Evolutionary conservation across 2,888 invertebrate species (phyloP).

Genomic region (Drosophila neonasuta): DNA sequence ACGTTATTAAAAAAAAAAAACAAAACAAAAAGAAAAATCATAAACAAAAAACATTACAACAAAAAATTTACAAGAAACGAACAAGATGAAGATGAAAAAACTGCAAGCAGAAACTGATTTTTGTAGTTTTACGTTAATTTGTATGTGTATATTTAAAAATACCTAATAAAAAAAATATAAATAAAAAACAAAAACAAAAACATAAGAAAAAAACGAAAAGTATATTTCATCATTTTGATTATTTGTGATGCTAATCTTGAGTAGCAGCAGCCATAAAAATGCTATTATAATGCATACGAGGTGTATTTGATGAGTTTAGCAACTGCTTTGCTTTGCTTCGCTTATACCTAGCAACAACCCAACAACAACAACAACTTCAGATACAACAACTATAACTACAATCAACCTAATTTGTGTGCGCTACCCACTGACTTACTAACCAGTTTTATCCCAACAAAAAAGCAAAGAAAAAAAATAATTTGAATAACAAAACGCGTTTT

Average conservation of each 20-base stretch:
- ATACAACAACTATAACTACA: conserved; percentile 22
- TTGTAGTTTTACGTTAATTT: conserved; percentile 79
- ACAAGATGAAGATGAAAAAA: conserved; percentile 35
- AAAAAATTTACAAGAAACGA: conserved; percentile 41
- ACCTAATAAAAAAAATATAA: conserved; percentile 64
- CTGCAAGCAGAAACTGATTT: conserved; percentile 63
- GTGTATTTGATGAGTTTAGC: conserved; percentile 46
- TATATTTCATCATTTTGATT: conserved; percentile 46
- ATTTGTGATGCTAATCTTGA: conserved; percentile 49
- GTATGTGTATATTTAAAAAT: conserved; percentile 79
- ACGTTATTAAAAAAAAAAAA: too few relatives aligned
- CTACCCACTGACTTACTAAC: conserved; percentile 79
- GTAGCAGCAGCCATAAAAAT: conserved; percentile 46
- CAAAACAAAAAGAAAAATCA: conserved; percentile 35
- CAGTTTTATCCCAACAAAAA: conserved; percentile 62
- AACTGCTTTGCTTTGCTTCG: conserved; percentile 28
- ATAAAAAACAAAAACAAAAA: conserved; percentile 37
- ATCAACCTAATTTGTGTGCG: conserved; percentile 60
- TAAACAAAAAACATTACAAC: conserved; percentile 22
- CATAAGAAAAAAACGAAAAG: conserved; percentile 46
- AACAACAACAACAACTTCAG: conserved; percentile 7
- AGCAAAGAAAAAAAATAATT: conserved; percentile 44
- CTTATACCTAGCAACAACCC: conserved; percentile 35
- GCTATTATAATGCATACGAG: conserved; percentile 43
- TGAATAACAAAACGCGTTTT: conserved; percentile 73